A percentile compares a stretch with the other conserved stretches of the same genome.
phyloP scores from a whole-genome alignment of 2,888 invertebrate species.

The Copidosoma aretas region DNA sequence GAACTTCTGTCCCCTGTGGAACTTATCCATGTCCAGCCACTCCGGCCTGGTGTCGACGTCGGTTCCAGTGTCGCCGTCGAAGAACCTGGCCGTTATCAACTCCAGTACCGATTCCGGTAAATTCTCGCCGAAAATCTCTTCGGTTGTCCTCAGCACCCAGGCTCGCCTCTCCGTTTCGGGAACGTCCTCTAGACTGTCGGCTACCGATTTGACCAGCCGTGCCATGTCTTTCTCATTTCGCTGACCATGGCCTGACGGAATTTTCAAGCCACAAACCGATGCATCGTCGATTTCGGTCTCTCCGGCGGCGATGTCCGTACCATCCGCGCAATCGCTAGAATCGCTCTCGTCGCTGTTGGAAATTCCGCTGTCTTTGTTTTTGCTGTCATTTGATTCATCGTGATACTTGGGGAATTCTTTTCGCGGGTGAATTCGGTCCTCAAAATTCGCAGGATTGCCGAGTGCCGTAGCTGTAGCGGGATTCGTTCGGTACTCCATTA shows the following conservation, averaged over 20 bases:
- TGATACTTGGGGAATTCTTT: not conserved
- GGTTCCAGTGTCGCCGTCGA: slow-evolving; percentile 48
- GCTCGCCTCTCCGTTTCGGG: slow-evolving; percentile 14
- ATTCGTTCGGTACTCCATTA: slow-evolving; percentile 18
- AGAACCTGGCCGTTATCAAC: slow-evolving; percentile 6
- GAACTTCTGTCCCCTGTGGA: slow-evolving; percentile 62
- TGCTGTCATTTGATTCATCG: slow-evolving; percentile 11
- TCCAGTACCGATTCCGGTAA: slow-evolving; percentile 26
- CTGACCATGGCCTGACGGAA: not conserved
- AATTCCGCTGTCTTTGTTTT: slow-evolving; percentile 27
- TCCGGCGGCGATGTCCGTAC: too few relatives aligned
- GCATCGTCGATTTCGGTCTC: not conserved
- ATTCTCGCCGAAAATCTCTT: not conserved
- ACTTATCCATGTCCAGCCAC: slow-evolving; percentile 62
- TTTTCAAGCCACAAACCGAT: too few relatives aligned
- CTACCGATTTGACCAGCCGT: not conserved
- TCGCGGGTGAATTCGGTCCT: not conserved
- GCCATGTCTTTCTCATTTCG: not conserved
- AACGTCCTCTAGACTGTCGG: slow-evolving; percentile 14
- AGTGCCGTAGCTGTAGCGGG: slow-evolving; percentile 8
- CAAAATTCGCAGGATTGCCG: not conserved
- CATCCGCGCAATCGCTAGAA: not conserved
- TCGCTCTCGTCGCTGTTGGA: not conserved
- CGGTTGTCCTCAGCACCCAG: not conserved
- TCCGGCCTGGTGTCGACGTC: slow-evolving; percentile 52